These are phyloP conservation scores for Andrena minutula DNA, from an alignment of 2,888 invertebrate species.

Conservation along the genomic window DNA sequence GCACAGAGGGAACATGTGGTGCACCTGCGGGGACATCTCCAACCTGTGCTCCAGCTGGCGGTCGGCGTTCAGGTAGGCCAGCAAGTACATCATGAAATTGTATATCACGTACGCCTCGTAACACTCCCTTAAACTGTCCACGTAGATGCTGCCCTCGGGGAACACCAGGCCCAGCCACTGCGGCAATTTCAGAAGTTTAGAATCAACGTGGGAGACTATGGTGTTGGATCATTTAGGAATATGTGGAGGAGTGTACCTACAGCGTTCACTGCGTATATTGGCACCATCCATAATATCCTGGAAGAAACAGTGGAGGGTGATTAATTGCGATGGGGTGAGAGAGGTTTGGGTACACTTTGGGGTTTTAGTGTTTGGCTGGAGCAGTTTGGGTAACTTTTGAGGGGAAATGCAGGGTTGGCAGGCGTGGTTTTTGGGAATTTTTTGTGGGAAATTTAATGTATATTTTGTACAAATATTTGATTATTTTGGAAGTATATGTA, in stretches of 20 bases:
- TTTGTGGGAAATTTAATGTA: no score
- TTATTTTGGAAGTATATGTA: no score
- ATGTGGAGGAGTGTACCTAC: slow-evolving; percentile 86
- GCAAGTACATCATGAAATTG: slow-evolving; percentile 97
- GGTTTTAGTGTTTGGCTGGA: no score
- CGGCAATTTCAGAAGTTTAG: slow-evolving; percentile 63
- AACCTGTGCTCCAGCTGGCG: slow-evolving; percentile 94
- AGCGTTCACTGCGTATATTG: slow-evolving; percentile 97
- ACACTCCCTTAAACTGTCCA: slow-evolving; percentile 97
- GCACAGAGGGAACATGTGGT: slow-evolving; percentile 96
- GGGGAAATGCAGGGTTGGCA: no score
- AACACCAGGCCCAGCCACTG: slow-evolving; percentile 95
- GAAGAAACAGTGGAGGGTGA: slow-evolving; percentile 70
- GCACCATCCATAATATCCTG: slow-evolving; percentile 98
- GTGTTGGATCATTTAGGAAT: background rate
- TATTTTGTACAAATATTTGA: no score
- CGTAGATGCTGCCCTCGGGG: slow-evolving; percentile 95
- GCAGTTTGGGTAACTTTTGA: no score
- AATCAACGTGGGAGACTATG: slow-evolving; percentile 1
- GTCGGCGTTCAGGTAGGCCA: slow-evolving; percentile 95
- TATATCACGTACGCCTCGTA: slow-evolving; percentile 99
- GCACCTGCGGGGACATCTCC: slow-evolving; percentile 93
- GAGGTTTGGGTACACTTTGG: no score
- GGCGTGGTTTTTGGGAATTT: no score
- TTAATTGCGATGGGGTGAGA: background rate